Evolutionary conservation across 2,113 vertebrate genomes (phyloP).

Genomic region (Odobenus rosmarus): DNA sequence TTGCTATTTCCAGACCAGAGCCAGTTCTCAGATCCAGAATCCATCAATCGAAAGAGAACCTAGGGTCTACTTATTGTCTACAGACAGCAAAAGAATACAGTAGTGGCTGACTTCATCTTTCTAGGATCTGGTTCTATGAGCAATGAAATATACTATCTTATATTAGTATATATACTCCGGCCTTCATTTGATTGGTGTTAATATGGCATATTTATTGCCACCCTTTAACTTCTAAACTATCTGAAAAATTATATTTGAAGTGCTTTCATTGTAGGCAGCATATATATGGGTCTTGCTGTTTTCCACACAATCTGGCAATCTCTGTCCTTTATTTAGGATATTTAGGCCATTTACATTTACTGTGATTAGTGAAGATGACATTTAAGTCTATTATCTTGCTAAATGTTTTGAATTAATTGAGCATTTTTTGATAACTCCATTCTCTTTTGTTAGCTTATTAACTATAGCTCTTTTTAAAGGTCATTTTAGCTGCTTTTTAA

Average conservation of each 20-base stretch:
- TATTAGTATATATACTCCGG: neutral
- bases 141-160: neutral
- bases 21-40: neutral
- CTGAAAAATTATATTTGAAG: conserved; percentile 6
- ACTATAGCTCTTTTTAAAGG: neutral
- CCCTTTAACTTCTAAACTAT: conserved; percentile 2
- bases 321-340: neutral
- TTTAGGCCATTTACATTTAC: conserved; percentile 59
- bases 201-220: neutral
- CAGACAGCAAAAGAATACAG: neutral
- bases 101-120: neutral
- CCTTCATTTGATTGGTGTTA: neutral
- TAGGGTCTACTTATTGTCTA: neutral
- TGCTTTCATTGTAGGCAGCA: neutral
- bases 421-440: neutral
- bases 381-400: conserved; percentile 3
- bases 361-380: conserved; percentile 21
- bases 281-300: conserved; percentile 13
- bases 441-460: neutral
- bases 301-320: neutral
- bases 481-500: neutral
- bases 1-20: neutral
- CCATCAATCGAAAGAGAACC: neutral
- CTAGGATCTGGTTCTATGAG: neutral
- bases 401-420: neutral